Evolutionary conservation across 2,113 vertebrate genomes (phyloP), one percentile per base, ranked within the genome.

Genomic region (Manacus vitellinus): DNA sequence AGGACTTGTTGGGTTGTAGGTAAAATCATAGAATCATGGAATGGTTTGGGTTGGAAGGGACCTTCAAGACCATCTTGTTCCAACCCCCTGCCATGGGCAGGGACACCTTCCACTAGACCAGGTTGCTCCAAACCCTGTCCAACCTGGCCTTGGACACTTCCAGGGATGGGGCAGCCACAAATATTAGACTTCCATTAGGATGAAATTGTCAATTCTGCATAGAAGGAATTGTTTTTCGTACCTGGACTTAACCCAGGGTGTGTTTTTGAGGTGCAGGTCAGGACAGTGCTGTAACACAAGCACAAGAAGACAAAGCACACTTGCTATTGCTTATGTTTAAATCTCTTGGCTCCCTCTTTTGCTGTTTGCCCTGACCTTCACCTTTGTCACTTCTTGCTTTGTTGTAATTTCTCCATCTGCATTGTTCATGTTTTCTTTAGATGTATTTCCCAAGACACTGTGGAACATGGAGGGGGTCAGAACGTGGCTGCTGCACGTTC

Each of bases 401-500:
- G 0, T 21, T 70, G 72, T 37, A 9, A 28, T 49, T 59, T 72
- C 70, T 85, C 79, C 24, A 7, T 52, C 15, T 24, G 6, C 15
- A 2, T 44, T 3, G 0, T 51, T 65, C 13, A 1, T 18, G 0
- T 37, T 56, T 46, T 35, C 62, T 80, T 66, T 19, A 23, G n/a
- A 9, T 37, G 30, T 62, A 7, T 80, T 88, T 88, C 83, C 46
- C 37, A 70, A 24, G 17, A 9, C 44, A 3, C 23, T 41, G 27
- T 66, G 85, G 39, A 67, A 20, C 12, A 1, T 1, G 14, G 14
- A 74, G n/a, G 16, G 16, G n/a, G 54, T 18, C 46, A 59, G 63
- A 41, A 54, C 0, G 0, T 30, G 52, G 47, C 30, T 63, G 33
- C 49, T 90, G 35, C 11, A 0, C 72, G 12, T 18, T 80, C 41